phyloP scores from a whole-genome alignment of 1,140 invertebrate genomes.

The Diorhabda elongata region DNA sequence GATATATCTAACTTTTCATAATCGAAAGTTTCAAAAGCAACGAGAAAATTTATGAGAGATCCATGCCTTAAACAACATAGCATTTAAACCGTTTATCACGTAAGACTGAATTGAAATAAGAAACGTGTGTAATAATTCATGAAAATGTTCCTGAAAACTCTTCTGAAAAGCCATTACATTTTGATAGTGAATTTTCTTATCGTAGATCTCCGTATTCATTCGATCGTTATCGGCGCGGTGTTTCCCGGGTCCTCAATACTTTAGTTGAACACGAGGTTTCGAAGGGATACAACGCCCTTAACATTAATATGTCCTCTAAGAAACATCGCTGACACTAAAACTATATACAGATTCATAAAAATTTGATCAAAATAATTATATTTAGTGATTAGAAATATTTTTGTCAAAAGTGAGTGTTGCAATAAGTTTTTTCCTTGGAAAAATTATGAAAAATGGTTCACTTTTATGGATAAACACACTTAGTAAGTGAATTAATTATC shows the following conservation, averaged over 20 bases:
- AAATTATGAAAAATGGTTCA: too few species aligned
- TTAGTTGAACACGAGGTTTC: background rate
- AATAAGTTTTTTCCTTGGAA: too few species aligned
- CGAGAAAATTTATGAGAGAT: too few species aligned
- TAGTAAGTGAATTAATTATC: too few species aligned
- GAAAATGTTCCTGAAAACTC: conserved; percentile 20
- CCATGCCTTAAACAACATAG: too few species aligned
- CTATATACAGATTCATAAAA: too few species aligned
- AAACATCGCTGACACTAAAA: conserved; percentile 6
- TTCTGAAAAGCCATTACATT: conserved; percentile 19
- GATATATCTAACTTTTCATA: too few species aligned
- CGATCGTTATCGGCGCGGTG: conserved; percentile 6
- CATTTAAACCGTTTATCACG: conserved; percentile 12
- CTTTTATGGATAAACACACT: too few species aligned
- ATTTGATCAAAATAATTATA: too few species aligned
- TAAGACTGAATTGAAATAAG: conserved; percentile 13
- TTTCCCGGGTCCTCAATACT: conserved; percentile 19
- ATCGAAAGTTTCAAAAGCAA: too few species aligned
- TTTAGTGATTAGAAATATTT: too few species aligned
- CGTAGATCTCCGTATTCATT: conserved; percentile 6
- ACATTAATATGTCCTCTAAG: background rate
- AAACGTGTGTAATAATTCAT: conserved; percentile 20
- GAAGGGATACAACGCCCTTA: conserved; percentile 4
- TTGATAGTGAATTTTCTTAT: conserved; percentile 18
- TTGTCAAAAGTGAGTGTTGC: too few species aligned